A percentile compares a stretch with the other conserved stretches of the same genome.
These are phyloP conservation scores for Glomeris maerens DNA, from an alignment of 1,140 invertebrate species.

Conservation along the genomic window DNA sequence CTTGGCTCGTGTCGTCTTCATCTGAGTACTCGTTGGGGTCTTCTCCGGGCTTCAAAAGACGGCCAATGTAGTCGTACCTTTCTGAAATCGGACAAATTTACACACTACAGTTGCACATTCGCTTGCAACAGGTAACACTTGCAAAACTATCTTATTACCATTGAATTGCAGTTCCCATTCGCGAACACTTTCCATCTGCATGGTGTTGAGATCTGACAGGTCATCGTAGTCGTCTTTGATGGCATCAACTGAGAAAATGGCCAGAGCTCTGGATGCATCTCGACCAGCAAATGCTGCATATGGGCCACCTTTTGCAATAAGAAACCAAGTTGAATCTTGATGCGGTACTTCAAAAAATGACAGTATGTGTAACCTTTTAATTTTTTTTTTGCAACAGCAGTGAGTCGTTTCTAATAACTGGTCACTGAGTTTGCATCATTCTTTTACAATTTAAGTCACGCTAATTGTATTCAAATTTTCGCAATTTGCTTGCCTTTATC, in stretches of 20 bases:
- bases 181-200: conserved; percentile 48
- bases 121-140: no score
- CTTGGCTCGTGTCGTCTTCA: conserved; percentile 46
- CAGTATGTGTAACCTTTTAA: no score
- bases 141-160: conserved; percentile 45
- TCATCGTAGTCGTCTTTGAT: conserved; percentile 85
- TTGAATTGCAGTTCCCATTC: conserved; percentile 97
- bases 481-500: no score
- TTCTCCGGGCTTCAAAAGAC: conserved; percentile 79
- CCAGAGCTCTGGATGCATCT: conserved; percentile 86
- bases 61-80: conserved; percentile 86
- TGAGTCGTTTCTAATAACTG: no score
- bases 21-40: conserved; percentile 81
- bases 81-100: no score
- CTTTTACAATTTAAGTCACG: no score
- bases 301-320: conserved; percentile 55
- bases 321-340: no score
- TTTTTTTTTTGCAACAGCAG: no score
- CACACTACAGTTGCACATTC: no score
- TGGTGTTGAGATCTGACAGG: conserved; percentile 74
- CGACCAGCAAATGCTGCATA: conserved; percentile 88
- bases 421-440: no score
- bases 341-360: no score
- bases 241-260: conserved; percentile 75
- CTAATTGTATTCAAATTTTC: no score